Evolutionary conservation across 2,888 invertebrate genomes (phyloP), one percentile per base, ranked within the genome.

Genomic region (Lithophane socia): DNA sequence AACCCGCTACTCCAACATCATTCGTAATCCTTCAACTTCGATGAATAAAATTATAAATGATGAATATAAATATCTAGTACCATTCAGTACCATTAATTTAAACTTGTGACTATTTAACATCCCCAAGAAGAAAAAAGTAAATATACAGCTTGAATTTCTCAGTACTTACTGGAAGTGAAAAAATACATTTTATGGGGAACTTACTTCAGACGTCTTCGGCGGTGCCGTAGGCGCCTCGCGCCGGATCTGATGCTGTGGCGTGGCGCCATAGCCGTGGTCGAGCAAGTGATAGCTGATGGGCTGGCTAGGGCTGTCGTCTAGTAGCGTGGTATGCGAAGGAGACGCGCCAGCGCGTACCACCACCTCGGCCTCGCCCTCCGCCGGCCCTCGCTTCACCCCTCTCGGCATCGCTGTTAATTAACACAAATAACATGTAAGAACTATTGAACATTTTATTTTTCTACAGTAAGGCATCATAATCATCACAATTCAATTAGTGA

Each of bases 181-280:
- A 73, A 12, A 37, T 58, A n/a, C 12, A 83, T 63, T 12, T 47
- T 16, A 52, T 29, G 10, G n/a, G 2, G 24, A 75, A 94, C 96
- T 95, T 93, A 97, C 97, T 94, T 97, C 97, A 85, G 97, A 97
- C 89, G 96, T 97, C 94, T 97, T 97, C 92, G 97, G 96, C 92
- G 97, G 97, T 92, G 94, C 96, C 86, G 96, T 92, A 88, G 94
- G 97, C 92, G 95, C 97, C 94, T 97, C 97, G 84, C 97, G 96
- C 91, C 97, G 96, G 87, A 97, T 97, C 94, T 97, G 98, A 90
- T 97, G 97, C 92, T 98, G 97, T 82, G 98, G 98, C 86, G 98
- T 98, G 90, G 98, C 98, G 87, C 98, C 98, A 96, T 99, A 99
- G 89, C 98, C 98, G 93, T 99, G 98, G 94, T 99, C 98, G 90